Base-by-base conservation (phyloP, 2,888 invertebrate genomes). In the Rambutsinella grinnellia region DNA sequence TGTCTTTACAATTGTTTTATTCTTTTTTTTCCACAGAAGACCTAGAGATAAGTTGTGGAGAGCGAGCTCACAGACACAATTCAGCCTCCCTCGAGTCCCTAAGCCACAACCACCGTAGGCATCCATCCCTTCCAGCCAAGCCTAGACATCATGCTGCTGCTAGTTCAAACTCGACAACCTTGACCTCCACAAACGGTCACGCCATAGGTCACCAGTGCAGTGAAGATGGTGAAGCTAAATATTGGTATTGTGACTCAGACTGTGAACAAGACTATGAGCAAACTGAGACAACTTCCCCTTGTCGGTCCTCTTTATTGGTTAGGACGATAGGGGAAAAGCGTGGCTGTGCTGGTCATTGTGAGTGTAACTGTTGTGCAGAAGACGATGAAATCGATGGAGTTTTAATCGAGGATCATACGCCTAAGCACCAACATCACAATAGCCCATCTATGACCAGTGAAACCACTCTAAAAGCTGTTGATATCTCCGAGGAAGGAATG, bases 231-330 rank as follows among this genome's bases (percentile, higher is more conserved):
- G 82, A 82, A 46, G 80, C 84, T 19, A 82, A 83, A 63, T 81
- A 80, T 65, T 83, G 83, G 83, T 83, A 83, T 66, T 83, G 83
- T 78, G 83, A 82, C 68, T 83, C 83, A 15, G 82, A 83, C 67
- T 81, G 82, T 68, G 82, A 82, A 53, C 75, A 67, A 60, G 81
- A 83, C 70, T 82, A 78, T 67, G 78, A 75, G 46, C 62, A 75
- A 44, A 80, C 62, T 47, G 76, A 57, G 76, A 53, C 72, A 23
- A 49, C 75, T 49, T 76, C 74, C 17, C 58, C 78, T 36, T 79
- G 79, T 47, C 57, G 81, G 47, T 76, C 70, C 10, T 79, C 78
- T 13, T 58, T 78, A 19, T 62, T 83, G 15, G 81, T 81, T 17
- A 78, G 79, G 57, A 83, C 81, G 10, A 81, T 82, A 44, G 81